phyloP scores from a whole-genome alignment of 2,888 invertebrate genomes.

The Allygus modestus region DNA sequence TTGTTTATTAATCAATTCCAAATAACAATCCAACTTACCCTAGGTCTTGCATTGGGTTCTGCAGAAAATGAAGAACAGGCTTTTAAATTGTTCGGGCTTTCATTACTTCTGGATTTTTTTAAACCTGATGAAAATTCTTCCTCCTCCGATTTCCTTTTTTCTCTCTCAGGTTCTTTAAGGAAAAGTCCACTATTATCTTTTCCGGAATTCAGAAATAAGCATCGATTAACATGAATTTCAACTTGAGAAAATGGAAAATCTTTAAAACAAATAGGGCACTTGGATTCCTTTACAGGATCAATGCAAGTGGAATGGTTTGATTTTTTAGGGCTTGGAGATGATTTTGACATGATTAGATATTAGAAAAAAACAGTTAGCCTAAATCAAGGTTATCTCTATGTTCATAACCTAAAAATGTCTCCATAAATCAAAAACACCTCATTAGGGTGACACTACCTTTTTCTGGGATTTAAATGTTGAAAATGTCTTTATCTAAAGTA shows the following conservation, averaged over 20 bases:
- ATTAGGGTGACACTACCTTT: too few species aligned
- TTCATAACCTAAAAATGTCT: too few species aligned
- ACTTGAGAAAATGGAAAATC: conserved; percentile 77
- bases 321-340: conserved; percentile 6
- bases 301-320: background rate
- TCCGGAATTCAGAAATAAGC: conserved; percentile 80
- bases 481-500: too few species aligned
- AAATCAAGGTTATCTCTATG: too few species aligned
- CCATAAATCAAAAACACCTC: too few species aligned
- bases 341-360: background rate
- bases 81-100: too few species aligned
- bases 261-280: conserved; percentile 83
- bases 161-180: background rate
- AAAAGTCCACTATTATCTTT: background rate
- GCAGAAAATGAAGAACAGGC: background rate
- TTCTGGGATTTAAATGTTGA: too few species aligned
- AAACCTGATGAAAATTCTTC: background rate
- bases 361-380: too few species aligned
- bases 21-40: too few species aligned
- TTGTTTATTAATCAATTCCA: too few species aligned
- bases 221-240: conserved; percentile 83
- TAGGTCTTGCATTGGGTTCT: too few species aligned
- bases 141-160: conserved; percentile 29
- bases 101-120: background rate
- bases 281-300: background rate